Conservation (phyloP, 2,113 vertebrate genomes). For the Empidonax alnorum region DNA sequence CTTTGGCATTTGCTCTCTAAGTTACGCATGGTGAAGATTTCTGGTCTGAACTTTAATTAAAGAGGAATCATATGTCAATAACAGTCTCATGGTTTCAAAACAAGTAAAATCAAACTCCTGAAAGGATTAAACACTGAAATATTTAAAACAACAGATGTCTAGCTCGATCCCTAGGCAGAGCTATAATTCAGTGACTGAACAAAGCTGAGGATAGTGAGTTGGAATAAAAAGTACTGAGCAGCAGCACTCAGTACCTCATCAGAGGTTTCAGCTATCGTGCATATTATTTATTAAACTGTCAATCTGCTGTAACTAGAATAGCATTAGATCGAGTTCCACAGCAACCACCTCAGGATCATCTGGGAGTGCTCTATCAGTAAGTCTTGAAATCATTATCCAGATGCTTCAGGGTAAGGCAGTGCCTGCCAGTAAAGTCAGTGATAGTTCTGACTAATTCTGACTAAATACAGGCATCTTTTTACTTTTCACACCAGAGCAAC, state of each 20-base stretch:
- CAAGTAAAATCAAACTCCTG: slow-evolving; percentile 23
- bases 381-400: slow-evolving; percentile 27
- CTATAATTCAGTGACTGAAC: slow-evolving; percentile 47
- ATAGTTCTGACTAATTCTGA: slow-evolving; percentile 13
- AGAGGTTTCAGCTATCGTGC: slow-evolving; percentile 11
- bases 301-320: not conserved
- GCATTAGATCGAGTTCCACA: not conserved
- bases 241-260: not conserved
- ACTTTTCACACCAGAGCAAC: not conserved
- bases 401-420: slow-evolving; percentile 27
- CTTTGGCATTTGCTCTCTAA: not conserved
- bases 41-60: slow-evolving; percentile 11
- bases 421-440: slow-evolving; percentile 2
- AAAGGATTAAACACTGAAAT: slow-evolving; percentile 47
- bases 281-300: slow-evolving; percentile 62
- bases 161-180: slow-evolving; percentile 1
- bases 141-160: slow-evolving; percentile 51
- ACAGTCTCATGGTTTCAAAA: slow-evolving; percentile 9
- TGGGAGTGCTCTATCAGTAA: not conserved
- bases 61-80: not conserved
- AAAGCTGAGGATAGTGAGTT: not conserved
- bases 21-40: not conserved
- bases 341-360: not conserved
- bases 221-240: slow-evolving; percentile 22
- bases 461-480: not conserved